These are phyloP conservation scores for Meandrina meandrites DNA, from an alignment of 92 coral and sea anemone species.

Conservation along the genomic window DNA sequence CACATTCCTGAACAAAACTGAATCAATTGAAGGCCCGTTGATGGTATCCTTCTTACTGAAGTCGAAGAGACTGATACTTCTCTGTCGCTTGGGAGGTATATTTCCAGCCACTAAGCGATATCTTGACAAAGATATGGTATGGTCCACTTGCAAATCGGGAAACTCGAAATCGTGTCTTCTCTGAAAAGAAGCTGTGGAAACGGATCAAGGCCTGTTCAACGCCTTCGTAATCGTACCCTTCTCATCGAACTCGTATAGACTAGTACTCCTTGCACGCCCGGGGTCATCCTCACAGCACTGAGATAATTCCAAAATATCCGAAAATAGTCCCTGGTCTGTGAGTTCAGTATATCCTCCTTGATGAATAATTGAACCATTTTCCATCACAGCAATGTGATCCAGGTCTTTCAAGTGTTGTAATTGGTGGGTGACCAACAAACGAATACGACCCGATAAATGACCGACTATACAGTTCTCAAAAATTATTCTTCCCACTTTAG, in stretches of 20 bases:
- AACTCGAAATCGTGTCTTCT: too few species aligned
- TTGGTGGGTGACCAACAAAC: neutral
- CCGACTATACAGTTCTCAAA: neutral
- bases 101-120: neutral
- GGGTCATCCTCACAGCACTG: neutral
- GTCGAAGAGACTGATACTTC: neutral
- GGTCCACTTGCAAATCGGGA: too few species aligned
- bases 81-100: too few species aligned
- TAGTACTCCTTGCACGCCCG: neutral
- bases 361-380: neutral
- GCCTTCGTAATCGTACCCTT: neutral
- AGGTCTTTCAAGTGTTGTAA: neutral
- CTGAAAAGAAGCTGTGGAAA: neutral
- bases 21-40: neutral
- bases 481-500: constrained; percentile 2
- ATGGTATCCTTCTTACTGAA: neutral
- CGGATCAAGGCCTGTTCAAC: neutral
- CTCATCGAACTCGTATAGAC: neutral
- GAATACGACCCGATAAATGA: neutral
- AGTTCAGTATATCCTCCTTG: neutral
- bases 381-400: neutral
- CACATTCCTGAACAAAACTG: too few species aligned
- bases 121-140: too few species aligned
- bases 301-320: neutral
- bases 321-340: neutral